Conservation (phyloP, 2,113 vertebrate species). For the Cnemophilus loriae region DNA sequence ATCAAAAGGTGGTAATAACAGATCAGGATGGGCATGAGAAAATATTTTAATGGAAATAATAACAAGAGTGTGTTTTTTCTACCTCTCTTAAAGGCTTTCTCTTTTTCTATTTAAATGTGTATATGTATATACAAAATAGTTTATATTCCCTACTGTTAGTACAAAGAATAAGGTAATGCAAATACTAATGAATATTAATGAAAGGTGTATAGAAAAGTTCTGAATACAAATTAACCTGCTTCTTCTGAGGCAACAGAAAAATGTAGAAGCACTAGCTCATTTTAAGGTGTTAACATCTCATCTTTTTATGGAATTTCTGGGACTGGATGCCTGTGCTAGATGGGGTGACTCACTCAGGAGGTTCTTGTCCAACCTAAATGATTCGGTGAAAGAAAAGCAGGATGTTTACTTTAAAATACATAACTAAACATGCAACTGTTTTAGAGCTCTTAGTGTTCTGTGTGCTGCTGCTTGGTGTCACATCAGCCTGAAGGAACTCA, state of each 20-base stretch:
- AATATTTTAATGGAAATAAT: background rate
- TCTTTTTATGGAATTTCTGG: background rate
- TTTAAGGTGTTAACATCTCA: background rate
- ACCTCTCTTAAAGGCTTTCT: background rate
- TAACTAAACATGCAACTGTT: background rate
- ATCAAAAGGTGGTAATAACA: background rate
- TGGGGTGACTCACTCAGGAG: background rate
- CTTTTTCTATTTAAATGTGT: background rate
- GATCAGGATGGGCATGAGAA: background rate
- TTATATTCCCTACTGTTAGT: background rate
- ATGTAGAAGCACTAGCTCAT: background rate
- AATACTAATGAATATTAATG: background rate
- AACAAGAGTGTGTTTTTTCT: rapidly evolving
- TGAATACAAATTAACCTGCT: background rate
- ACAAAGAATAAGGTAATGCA: background rate
- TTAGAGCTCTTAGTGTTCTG: background rate
- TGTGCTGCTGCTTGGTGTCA: background rate
- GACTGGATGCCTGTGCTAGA: background rate
- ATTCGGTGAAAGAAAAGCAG: background rate
- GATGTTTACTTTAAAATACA: background rate
- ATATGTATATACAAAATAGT: background rate
- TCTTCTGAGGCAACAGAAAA: background rate
- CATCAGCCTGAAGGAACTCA: background rate
- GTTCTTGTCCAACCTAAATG: background rate
- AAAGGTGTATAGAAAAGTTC: background rate